A percentile compares a stretch with the other conserved stretches of the same genome.
Evolutionary conservation across 2,888 invertebrate species (phyloP).

Genomic region (Athalia circularis): DNA sequence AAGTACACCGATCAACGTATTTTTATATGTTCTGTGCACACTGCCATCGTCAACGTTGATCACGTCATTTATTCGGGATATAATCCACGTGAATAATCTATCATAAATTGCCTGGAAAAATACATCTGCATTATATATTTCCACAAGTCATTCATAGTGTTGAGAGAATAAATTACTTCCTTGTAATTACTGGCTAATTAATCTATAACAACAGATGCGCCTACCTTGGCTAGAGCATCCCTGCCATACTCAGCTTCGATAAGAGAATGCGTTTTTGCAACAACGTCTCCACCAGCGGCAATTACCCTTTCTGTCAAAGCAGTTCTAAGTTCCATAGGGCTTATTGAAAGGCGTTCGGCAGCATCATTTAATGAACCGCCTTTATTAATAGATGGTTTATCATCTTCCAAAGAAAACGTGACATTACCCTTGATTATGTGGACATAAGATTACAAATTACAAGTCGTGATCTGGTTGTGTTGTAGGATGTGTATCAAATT

Average conservation of each 20-base stretch:
- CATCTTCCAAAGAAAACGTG: constrained; percentile 77
- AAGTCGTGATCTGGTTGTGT: not conserved
- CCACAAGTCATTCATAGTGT: constrained; percentile 74
- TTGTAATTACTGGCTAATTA: constrained; percentile 30
- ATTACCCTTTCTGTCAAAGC: constrained; percentile 92
- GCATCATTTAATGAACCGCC: constrained; percentile 80
- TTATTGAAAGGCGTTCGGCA: constrained; percentile 77
- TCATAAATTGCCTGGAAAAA: constrained; percentile 89
- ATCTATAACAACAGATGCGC: not conserved
- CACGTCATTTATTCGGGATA: constrained; percentile 92
- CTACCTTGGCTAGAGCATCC: constrained; percentile 91
- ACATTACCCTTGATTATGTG: constrained; percentile 78
- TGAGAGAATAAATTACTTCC: constrained; percentile 25
- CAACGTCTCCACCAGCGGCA: constrained; percentile 93
- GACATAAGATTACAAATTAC: constrained; percentile 28
- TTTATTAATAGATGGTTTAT: constrained; percentile 79
- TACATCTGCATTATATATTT: constrained; percentile 85
- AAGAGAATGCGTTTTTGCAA: constrained; percentile 92
- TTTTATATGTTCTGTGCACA: constrained; percentile 78
- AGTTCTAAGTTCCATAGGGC: constrained; percentile 80
- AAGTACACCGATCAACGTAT: constrained; percentile 93
- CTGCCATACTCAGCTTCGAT: constrained; percentile 91
- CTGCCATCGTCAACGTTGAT: constrained; percentile 84
- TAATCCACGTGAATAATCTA: constrained; percentile 95
- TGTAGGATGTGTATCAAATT: not conserved